These are phyloP conservation scores for Phylloscopus collybita DNA, from an alignment of 2,797 vertebrate species.

Conservation along the genomic window DNA sequence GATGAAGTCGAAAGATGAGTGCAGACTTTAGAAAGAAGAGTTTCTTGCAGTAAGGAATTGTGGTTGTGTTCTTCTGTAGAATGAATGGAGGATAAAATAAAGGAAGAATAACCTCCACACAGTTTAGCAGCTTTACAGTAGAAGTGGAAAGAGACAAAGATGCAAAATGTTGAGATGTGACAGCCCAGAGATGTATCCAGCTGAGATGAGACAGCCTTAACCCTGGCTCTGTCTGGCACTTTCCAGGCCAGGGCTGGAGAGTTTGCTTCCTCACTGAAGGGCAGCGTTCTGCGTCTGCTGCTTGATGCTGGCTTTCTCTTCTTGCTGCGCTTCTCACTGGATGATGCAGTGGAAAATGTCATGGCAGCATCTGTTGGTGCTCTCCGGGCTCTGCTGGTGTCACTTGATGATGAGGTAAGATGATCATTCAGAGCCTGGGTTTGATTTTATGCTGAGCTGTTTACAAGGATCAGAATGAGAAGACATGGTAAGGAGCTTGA, in stretches of 20 bases:
- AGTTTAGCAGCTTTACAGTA: neutral
- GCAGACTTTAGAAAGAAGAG: neutral
- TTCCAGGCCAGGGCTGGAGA: slow-evolving; percentile 86
- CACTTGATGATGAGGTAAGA: slow-evolving; percentile 88
- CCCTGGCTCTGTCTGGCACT: neutral
- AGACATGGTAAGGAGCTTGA: neutral
- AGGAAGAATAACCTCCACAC: neutral
- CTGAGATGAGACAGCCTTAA: neutral
- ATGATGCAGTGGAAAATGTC: slow-evolving; percentile 89
- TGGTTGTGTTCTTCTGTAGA: neutral
- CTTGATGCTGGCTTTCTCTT: slow-evolving; percentile 96
- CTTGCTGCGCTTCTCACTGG: slow-evolving; percentile 92
- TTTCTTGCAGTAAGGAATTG: neutral
- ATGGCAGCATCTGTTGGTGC: slow-evolving; percentile 86
- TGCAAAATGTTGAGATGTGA: neutral
- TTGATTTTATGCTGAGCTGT: neutral
- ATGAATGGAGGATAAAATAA: neutral
- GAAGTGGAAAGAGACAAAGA: neutral
- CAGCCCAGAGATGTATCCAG: neutral
- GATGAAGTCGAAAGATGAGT: neutral
- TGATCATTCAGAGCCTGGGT: neutral
- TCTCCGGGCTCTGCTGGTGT: slow-evolving; percentile 87
- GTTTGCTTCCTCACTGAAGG: slow-evolving; percentile 81
- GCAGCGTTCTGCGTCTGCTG: slow-evolving; percentile 84
- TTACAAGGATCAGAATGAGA: neutral